Conservation (phyloP, 92 coral and sea anemone genomes). For the Montipora capitata region DNA sequence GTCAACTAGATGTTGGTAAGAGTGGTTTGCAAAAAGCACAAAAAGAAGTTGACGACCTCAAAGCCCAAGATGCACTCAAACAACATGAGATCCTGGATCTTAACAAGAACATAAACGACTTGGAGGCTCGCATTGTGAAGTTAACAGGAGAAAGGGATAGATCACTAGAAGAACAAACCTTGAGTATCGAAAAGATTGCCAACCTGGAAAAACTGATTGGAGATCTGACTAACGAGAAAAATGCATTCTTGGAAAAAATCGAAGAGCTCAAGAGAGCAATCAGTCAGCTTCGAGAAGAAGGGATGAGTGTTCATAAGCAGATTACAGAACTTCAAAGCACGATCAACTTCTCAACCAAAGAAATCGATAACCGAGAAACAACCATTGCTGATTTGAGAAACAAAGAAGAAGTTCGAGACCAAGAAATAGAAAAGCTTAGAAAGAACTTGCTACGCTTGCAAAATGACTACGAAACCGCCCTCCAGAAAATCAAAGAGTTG, state of each 20-base stretch:
- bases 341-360: constrained; percentile 82
- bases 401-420: constrained; percentile 84
- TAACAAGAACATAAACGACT: constrained; percentile 84
- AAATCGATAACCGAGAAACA: constrained; percentile 91
- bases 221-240: constrained; percentile 85
- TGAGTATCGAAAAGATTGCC: constrained; percentile 77
- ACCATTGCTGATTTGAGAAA: constrained; percentile 84
- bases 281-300: constrained; percentile 83
- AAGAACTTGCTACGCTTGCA: constrained; percentile 94
- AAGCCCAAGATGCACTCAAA: constrained; percentile 73
- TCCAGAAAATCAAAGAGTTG: constrained; percentile 86
- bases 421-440: constrained; percentile 89
- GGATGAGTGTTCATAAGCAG: constrained; percentile 84
- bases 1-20: constrained; percentile 83
- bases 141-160: constrained; percentile 91
- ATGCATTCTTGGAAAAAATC: constrained; percentile 84
- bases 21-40: constrained; percentile 73
- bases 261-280: constrained; percentile 87
- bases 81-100: constrained; percentile 87
- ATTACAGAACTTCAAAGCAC: constrained; percentile 92
- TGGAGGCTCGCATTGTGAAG: constrained; percentile 88
- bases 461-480: constrained; percentile 91
- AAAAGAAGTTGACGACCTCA: constrained; percentile 81
- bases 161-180: constrained; percentile 88
- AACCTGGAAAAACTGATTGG: constrained; percentile 90